Evolutionary conservation across 2,113 vertebrate species (phyloP), one percentile per base, ranked within the genome.

Genomic region (Centropus unirufus): DNA sequence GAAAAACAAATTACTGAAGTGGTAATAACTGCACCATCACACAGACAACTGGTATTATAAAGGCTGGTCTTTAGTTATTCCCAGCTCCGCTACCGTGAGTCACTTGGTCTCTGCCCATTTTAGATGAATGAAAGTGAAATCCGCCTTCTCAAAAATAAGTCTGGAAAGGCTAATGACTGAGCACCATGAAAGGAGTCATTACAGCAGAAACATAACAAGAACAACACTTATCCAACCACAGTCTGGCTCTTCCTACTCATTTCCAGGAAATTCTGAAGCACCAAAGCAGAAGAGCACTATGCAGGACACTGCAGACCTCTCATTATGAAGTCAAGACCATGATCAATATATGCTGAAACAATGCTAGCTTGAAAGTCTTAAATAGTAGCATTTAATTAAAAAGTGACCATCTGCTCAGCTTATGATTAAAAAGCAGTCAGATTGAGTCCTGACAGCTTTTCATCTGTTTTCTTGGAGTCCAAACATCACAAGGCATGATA

Each of bases 401-500:
- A 68, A 62, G 22, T 4, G 8, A 64, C 21, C 27, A 77, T 32
- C 32, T 82, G 30, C 46, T 69, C 27, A 26, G n/a, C 6, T 78
- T 47, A 34, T 1, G 19, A 89, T 52, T 63, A 63, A 72, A 77
- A 40, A 91, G 30, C 18, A 70, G 51, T 55, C 47, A 39, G 40
- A 36, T 1, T 29, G 57, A 85, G 49, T 12, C 49, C n/a, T 55
- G 64, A 67, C 23, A 91, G 62, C 27, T 76, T 89, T 76, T 52
- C 72, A 44, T 5, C 6, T 29, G 19, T 58, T 29, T 77, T 83
- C 39, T 6, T 62, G 10, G 26, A 85, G 19, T 44, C 4, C 34
- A 52, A 62, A 4, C n/a, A 73, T 4, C 54, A 62, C 30, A 54
- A 67, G 14, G 58, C 0, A 0, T 0, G 2, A 40, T 12, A 52